These are phyloP conservation scores for Orcinus orca DNA, from an alignment of 2,113 vertebrate genomes.

Conservation along the genomic window DNA sequence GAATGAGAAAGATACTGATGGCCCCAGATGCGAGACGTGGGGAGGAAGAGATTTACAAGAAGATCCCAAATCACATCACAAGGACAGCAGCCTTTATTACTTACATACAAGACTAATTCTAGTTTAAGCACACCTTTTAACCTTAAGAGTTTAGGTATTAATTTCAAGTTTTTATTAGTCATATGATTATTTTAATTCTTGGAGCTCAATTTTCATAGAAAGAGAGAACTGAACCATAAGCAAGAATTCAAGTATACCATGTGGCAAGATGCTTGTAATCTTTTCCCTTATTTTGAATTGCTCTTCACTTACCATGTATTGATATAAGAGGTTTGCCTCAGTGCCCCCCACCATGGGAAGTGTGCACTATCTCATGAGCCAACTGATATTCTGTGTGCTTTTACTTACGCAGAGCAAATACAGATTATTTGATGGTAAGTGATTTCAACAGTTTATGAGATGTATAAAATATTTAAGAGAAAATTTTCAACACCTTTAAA, in stretches of 20 bases:
- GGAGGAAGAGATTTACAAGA: background rate
- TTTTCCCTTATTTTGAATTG: background rate
- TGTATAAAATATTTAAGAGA: background rate
- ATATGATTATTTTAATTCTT: conserved; percentile 17
- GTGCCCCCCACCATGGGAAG: background rate
- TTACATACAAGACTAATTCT: background rate
- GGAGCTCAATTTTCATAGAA: background rate
- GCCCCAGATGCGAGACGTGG: background rate
- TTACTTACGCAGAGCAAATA: background rate
- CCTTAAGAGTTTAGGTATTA: background rate
- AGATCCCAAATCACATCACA: background rate
- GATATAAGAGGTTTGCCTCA: background rate
- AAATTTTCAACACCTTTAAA: background rate
- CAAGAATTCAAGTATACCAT: background rate
- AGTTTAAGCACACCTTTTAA: background rate
- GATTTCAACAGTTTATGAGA: background rate
- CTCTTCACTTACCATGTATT: background rate
- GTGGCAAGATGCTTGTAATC: background rate
- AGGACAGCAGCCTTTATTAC: background rate
- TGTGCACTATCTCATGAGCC: background rate
- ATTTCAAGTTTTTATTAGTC: background rate
- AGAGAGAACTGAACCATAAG: background rate
- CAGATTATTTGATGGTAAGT: background rate
- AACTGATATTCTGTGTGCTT: background rate
- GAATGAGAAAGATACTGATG: background rate